Base-by-base conservation (phyloP, 1,140 invertebrate genomes). In the Drosophila prosaltans region DNA sequence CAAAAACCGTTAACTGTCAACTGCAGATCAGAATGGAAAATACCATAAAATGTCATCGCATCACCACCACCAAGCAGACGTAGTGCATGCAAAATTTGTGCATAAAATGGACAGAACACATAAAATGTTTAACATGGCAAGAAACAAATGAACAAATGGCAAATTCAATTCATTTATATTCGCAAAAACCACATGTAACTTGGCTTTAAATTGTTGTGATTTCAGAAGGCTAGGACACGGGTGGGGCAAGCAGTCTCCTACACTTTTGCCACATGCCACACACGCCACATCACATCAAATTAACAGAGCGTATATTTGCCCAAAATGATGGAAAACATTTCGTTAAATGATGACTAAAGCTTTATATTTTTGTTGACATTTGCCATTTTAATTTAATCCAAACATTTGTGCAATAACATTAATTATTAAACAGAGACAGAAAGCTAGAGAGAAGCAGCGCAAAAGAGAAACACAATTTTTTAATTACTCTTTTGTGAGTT, bases 301-400 rank as follows among this genome's bases (percentile, higher is more conserved):
- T 26, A 39, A 9, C 59, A 61, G 45, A 55, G 39, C 41, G 41
- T 39, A 57, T 41, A 26, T 57, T 61, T 48, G 40, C 2, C n/a
- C 26, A 16, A 51, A 51, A 51, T 51, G 45, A 26, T 51, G 45
- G 26, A 10, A 16, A 10, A 32, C 1, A 54, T 75, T 62, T 65
- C 21, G 24, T 45, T 28, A 28, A 41, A 54, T 75, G 54, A 16
- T 48, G 54, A 36, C 75, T 59, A 67, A 61, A 63, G 57, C 36
- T 64, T 65, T 28, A 39, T 36, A 65, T 60, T 60, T 57, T 41
- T 78, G 79, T 76, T 75, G 61, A 54, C 79, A 67, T 60, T 69
- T 74, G 67, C 72, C 66, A 82, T 72, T 86, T 86, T 77, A 77
- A 83, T 82, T 83, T 70, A 82, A 88, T 72, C 70, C 80, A 89